A percentile compares a stretch with the other conserved stretches of the same genome.
Evolutionary conservation across 2,797 vertebrate species (phyloP).

Genomic region (Trichosurus vulpecula): DNA sequence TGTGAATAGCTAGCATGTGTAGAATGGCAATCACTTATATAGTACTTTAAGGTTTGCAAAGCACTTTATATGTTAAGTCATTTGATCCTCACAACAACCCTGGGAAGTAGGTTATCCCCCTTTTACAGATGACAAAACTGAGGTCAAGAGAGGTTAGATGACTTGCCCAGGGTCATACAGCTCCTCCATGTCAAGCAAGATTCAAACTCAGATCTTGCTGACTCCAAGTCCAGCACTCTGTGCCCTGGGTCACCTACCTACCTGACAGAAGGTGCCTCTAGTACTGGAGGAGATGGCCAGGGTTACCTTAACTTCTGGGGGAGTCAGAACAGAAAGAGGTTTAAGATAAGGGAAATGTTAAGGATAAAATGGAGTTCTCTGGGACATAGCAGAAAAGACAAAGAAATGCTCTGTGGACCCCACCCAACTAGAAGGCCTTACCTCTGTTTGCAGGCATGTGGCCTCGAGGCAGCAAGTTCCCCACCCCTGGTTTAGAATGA

Average conservation of each 20-base stretch:
- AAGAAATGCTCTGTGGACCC: background rate
- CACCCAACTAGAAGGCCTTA: background rate
- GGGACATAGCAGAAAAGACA: background rate
- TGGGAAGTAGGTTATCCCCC: background rate
- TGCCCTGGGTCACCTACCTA: no score
- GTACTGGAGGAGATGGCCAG: background rate
- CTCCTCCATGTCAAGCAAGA: background rate
- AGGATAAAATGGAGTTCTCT: background rate
- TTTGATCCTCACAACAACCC: background rate
- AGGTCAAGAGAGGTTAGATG: background rate
- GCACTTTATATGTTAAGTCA: background rate
- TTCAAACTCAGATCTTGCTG: background rate
- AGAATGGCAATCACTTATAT: background rate
- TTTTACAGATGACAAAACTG: background rate
- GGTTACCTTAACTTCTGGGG: background rate
- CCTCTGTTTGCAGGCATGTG: no score
- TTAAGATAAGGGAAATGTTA: background rate
- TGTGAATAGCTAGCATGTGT: background rate
- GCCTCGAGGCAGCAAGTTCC: no score
- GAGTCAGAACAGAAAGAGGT: background rate
- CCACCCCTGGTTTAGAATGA: background rate
- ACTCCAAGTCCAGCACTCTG: no score
- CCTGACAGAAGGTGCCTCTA: no score
- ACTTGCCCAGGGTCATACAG: background rate
- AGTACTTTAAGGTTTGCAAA: background rate